A percentile compares a stretch with the other conserved stretches of the same genome.
These are phyloP conservation scores for Typhlomys cinereus DNA, from an alignment of 2,113 vertebrate species.

Conservation along the genomic window DNA sequence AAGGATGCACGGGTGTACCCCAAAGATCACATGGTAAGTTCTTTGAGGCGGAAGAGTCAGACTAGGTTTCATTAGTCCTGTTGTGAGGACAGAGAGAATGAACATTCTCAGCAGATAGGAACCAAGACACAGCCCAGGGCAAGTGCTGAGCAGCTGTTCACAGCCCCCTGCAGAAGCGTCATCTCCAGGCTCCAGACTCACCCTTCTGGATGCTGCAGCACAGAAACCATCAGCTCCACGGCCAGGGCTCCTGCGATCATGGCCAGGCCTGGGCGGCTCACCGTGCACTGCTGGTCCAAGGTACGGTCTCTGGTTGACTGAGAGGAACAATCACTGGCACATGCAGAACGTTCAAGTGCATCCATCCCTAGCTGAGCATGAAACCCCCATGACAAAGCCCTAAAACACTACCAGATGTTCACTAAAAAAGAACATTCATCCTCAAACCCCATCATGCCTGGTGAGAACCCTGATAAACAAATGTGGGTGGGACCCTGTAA, in stretches of 20 bases:
- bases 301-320: constrained; percentile 98
- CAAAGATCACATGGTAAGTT: neutral
- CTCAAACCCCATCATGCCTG: neutral
- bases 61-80: neutral
- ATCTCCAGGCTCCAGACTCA: constrained; percentile 79
- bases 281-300: constrained; percentile 98
- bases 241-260: constrained; percentile 97
- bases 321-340: constrained; percentile 55
- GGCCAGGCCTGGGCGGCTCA: constrained; percentile 96
- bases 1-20: neutral
- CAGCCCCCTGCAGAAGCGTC: neutral
- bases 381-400: neutral
- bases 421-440: neutral
- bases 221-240: constrained; percentile 97
- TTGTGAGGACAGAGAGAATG: constrained; percentile 14
- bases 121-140: neutral
- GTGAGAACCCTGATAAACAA: neutral
- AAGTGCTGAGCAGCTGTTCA: neutral
- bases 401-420: neutral
- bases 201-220: constrained; percentile 97
- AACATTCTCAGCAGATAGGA: neutral
- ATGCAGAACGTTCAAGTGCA: neutral
- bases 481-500: neutral
- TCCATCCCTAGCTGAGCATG: neutral
- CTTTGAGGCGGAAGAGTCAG: neutral